Evolutionary conservation across 2,888 invertebrate species (phyloP).

Genomic region (Zeuzera pyrina): DNA sequence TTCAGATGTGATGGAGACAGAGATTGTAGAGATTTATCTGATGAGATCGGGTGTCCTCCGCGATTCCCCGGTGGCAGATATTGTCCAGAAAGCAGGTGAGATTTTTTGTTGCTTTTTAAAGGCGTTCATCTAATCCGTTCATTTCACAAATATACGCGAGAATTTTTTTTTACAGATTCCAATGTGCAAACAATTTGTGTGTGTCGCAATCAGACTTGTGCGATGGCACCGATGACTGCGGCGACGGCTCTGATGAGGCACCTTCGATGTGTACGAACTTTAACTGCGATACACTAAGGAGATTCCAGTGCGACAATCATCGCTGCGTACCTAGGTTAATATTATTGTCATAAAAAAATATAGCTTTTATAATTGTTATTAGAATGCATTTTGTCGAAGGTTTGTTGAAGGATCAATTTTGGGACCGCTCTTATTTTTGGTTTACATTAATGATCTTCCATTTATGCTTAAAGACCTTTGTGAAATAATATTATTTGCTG

Average conservation of each 20-base stretch:
- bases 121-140: not conserved
- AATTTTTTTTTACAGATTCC: conserved; percentile 75
- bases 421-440: no score
- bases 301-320: conserved; percentile 93
- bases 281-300: conserved; percentile 85
- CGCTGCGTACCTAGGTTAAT: conserved; percentile 82
- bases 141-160: not conserved
- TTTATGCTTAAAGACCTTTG: no score
- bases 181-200: conserved; percentile 94
- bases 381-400: no score
- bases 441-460: no score
- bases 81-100: conserved; percentile 83
- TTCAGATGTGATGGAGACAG: conserved; percentile 92
- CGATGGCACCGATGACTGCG: conserved; percentile 94
- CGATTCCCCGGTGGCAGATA: conserved; percentile 90
- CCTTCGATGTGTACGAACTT: conserved; percentile 85
- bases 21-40: conserved; percentile 91
- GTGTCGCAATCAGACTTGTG: conserved; percentile 92
- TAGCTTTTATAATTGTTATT: no score
- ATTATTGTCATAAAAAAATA: no score
- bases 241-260: conserved; percentile 92
- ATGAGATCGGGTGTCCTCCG: conserved; percentile 91
- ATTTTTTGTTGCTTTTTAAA: not conserved
- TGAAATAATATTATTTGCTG: no score
- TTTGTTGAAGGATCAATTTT: no score